phyloP scores from a whole-genome alignment of 2,888 invertebrate species.

The Molanna angustata region DNA sequence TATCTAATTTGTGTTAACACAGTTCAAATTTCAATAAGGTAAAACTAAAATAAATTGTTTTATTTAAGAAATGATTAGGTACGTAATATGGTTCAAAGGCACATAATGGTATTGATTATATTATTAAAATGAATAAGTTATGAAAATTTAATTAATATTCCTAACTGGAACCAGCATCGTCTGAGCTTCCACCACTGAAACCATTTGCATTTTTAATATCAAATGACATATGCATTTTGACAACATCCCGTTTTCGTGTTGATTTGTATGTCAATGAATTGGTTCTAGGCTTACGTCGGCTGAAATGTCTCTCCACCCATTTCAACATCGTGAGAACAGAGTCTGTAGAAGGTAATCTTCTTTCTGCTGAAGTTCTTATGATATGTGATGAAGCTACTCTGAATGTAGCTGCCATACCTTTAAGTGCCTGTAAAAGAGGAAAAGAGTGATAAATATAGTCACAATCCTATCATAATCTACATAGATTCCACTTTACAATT shows the following conservation, averaged over 20 bases:
- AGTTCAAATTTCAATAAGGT: background rate
- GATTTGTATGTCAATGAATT: slow-evolving; percentile 63
- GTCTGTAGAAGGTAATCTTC: slow-evolving; percentile 84
- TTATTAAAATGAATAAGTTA: background rate
- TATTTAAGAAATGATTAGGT: slow-evolving; percentile 1
- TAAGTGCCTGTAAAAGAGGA: slow-evolving; percentile 65
- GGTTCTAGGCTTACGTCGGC: slow-evolving; percentile 71
- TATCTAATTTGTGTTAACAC: background rate
- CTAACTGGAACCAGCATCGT: slow-evolving; percentile 17
- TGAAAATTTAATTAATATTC: background rate
- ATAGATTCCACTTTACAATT: too few species aligned
- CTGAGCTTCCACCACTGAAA: slow-evolving; percentile 22
- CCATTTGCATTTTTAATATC: slow-evolving; percentile 43
- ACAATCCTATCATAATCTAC: too few species aligned
- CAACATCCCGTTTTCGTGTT: slow-evolving; percentile 64
- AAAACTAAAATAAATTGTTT: background rate
- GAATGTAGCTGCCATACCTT: slow-evolving; percentile 93
- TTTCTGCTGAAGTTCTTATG: slow-evolving; percentile 82
- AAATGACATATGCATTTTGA: slow-evolving; percentile 77
- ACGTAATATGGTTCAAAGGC: slow-evolving; percentile 7
- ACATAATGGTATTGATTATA: background rate
- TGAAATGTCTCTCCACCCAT: slow-evolving; percentile 85
- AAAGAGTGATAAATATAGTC: too few species aligned
- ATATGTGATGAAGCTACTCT: slow-evolving; percentile 82
- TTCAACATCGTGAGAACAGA: slow-evolving; percentile 86